Conservation (phyloP, 2,797 vertebrate genomes). For the Amblyopsis hoosieri region DNA sequence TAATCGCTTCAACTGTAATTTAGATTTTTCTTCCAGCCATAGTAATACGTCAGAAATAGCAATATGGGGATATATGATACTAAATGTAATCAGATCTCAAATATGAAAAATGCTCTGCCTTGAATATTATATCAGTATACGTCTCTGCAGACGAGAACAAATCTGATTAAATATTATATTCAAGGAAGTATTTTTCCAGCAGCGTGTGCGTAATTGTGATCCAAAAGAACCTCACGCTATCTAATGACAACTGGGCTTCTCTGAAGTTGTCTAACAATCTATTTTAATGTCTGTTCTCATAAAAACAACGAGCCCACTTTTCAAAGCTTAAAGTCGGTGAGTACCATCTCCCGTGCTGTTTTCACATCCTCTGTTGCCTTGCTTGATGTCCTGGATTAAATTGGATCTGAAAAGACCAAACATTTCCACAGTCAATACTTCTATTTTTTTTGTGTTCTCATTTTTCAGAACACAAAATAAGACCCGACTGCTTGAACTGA, state of each 20-base stretch:
- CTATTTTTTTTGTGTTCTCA: too few relatives aligned
- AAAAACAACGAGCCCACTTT: conserved; percentile 13
- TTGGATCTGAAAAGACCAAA: conserved; percentile 70
- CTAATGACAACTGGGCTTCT: conserved; percentile 56
- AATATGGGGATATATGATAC: conserved; percentile 26
- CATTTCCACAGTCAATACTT: conserved; percentile 25
- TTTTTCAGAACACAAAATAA: too few relatives aligned
- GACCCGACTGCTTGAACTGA: too few relatives aligned
- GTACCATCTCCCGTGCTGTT: conserved; percentile 71
- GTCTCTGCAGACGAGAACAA: conserved; percentile 60
- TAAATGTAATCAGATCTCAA: conserved; percentile 55
- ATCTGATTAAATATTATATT: conserved; percentile 65
- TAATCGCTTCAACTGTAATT: conserved; percentile 24
- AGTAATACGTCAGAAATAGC: conserved; percentile 25
- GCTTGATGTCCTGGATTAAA: conserved; percentile 86
- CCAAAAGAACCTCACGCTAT: conserved; percentile 56
- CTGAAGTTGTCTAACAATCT: conserved; percentile 27
- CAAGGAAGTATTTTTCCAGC: conserved; percentile 56
- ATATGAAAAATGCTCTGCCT: conserved; percentile 52
- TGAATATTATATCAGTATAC: conserved; percentile 70
- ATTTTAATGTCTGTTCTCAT: conserved; percentile 53
- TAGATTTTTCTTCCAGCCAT: conserved; percentile 22
- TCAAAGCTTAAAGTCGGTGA: conserved; percentile 17
- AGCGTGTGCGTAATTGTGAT: conserved; percentile 61
- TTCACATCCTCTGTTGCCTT: conserved; percentile 84